phyloP scores from a whole-genome alignment of 2,888 invertebrate species.

The Rhamphomyia laevipes region DNA sequence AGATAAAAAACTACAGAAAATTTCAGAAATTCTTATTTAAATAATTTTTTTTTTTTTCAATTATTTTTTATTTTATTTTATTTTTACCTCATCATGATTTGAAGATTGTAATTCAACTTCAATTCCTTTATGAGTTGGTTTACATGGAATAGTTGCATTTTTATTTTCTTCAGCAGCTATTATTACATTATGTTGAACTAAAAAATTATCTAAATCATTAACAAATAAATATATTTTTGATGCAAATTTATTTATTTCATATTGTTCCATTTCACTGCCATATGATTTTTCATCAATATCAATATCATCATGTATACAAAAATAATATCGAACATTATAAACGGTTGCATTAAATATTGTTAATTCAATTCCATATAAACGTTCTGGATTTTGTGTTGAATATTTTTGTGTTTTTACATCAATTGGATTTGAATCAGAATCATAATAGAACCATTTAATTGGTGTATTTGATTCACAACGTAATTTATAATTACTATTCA shows the following conservation, averaged over 20 bases:
- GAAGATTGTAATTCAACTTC: conserved; percentile 35
- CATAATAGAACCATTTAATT: conserved; percentile 30
- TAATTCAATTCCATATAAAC: conserved; percentile 38
- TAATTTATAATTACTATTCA: conserved; percentile 31
- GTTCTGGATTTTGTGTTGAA: conserved; percentile 17
- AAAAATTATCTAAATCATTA: conserved; percentile 35
- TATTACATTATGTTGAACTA: no score
- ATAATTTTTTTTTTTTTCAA: no score
- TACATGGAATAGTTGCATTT: conserved; percentile 46
- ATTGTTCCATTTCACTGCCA: conserved; percentile 21
- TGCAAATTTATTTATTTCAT: conserved; percentile 29
- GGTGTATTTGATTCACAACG: conserved; percentile 38
- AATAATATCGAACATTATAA: conserved; percentile 44
- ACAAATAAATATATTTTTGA: conserved; percentile 44
- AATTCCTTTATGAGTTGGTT: conserved; percentile 48
- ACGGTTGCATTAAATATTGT: conserved; percentile 39
- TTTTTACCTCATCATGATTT: no score
- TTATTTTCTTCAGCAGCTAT: conserved; percentile 33
- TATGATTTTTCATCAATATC: conserved; percentile 21
- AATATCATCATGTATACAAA: conserved; percentile 39
- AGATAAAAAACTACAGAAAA: no score
- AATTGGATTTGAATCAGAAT: neutral
- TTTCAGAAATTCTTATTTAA: no score
- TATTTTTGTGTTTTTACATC: conserved; percentile 5
- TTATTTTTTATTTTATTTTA: no score